Percentiles rank a stretch among this genome's conserved stretches.
These are phyloP conservation scores for Gryllus longicercus DNA, from an alignment of 2,888 invertebrate genomes.

Conservation along the genomic window DNA sequence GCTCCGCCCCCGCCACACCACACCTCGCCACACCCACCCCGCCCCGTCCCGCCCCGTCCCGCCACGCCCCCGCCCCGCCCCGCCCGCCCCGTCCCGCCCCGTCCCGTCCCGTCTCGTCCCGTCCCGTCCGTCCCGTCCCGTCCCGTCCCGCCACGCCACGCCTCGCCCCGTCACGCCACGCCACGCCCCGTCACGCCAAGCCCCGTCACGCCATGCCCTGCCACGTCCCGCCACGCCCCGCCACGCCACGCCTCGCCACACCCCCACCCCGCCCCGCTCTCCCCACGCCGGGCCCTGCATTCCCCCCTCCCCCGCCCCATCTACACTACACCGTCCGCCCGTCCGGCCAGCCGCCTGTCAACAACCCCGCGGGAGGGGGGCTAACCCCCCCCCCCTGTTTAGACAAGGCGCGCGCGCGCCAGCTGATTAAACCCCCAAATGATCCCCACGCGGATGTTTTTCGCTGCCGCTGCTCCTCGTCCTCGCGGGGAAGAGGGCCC, in stretches of 20 bases:
- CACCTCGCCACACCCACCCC: too few species aligned
- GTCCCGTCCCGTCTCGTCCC: too few species aligned
- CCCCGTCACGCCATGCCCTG: too few species aligned
- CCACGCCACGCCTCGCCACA: too few species aligned
- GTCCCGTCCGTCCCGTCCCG: too few species aligned
- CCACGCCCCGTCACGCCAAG: background rate
- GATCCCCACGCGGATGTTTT: background rate
- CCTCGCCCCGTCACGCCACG: background rate
- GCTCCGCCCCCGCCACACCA: too few species aligned
- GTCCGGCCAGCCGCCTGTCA: background rate
- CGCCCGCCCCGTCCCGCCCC: too few species aligned
- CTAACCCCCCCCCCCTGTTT: background rate
- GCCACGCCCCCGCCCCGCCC: too few species aligned
- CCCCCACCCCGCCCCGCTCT: too few species aligned
- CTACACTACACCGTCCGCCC: background rate
- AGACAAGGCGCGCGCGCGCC: background rate
- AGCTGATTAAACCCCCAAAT: conserved; percentile 4
- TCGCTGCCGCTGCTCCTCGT: background rate
- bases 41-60: too few species aligned
- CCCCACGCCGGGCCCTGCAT: too few species aligned
- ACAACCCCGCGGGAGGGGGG: background rate
- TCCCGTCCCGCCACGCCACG: background rate
- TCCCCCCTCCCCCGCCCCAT: background rate
- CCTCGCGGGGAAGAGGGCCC: background rate
- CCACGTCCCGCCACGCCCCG: too few species aligned